Conservation (phyloP, 1,140 invertebrate genomes). For the Drosophila pectinifera region DNA sequence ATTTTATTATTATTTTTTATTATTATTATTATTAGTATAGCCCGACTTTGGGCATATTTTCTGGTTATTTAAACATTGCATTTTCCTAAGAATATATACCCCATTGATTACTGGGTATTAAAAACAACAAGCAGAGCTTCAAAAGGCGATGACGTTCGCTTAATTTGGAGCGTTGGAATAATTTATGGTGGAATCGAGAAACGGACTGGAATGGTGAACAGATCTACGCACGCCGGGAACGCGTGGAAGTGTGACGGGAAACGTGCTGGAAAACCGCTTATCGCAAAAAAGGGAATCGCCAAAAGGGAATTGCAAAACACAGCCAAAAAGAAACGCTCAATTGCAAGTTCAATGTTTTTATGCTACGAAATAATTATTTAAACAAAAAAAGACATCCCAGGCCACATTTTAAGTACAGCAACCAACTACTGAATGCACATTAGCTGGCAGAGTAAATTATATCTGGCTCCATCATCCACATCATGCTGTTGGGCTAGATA, state of each 20-base stretch:
- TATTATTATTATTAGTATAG: no score
- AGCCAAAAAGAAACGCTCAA: no score
- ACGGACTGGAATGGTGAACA: conserved; percentile 19
- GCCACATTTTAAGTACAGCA: neutral
- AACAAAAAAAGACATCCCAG: neutral
- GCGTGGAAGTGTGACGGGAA: conserved; percentile 28
- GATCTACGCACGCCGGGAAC: conserved; percentile 37
- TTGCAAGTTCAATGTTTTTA: neutral
- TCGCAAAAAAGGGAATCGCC: neutral
- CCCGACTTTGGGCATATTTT: no score
- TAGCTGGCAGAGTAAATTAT: neutral
- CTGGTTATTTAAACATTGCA: no score
- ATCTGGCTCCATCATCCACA: neutral
- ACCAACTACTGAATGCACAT: no score
- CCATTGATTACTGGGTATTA: conserved; percentile 25
- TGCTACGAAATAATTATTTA: neutral
- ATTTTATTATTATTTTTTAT: no score
- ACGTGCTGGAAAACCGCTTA: conserved; percentile 72
- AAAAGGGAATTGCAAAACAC: neutral
- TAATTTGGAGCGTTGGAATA: conserved; percentile 74
- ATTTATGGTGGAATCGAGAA: conserved; percentile 58
- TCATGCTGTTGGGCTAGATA: neutral
- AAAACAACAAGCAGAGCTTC: conserved; percentile 42
- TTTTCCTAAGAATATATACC: neutral
- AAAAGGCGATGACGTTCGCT: conserved; percentile 79